Percentiles rank a stretch among this genome's conserved stretches.
phyloP scores from a whole-genome alignment of 1,140 invertebrate species.

The Sesamia nonagrioides region DNA sequence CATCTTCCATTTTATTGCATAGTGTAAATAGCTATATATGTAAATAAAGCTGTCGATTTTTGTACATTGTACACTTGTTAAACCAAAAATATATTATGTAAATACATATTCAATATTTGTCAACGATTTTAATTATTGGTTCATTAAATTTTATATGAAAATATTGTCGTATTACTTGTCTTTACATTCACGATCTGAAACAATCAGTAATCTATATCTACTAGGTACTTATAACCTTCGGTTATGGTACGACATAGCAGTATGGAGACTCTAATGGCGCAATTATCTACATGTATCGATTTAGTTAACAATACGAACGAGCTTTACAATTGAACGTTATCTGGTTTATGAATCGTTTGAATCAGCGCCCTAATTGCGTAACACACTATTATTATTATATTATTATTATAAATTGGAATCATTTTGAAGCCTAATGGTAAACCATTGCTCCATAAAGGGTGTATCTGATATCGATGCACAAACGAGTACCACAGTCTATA shows the following conservation, averaged over 20 bases:
- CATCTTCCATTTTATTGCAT: constrained; percentile 54
- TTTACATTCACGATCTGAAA: no score
- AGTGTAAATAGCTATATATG: constrained; percentile 56
- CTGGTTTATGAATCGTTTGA: no score
- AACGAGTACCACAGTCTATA: no score
- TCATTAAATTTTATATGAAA: constrained; percentile 55
- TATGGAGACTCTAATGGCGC: constrained; percentile 1
- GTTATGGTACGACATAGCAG: no score
- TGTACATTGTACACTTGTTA: constrained; percentile 53
- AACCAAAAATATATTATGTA: constrained; percentile 50
- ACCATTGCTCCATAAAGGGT: no score
- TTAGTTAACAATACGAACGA: neutral
- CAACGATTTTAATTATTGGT: constrained; percentile 49
- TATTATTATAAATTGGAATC: no score
- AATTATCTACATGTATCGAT: constrained; percentile 30
- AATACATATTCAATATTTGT: constrained; percentile 52
- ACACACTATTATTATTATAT: no score
- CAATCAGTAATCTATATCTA: no score
- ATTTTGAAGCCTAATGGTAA: no score
- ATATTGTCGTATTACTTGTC: neutral
- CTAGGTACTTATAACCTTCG: no score
- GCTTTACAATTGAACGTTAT: neutral
- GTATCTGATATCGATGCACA: no score
- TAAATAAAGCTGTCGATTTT: constrained; percentile 54
- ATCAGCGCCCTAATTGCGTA: no score